Conservation (phyloP, 2,888 invertebrate genomes). For the Spilosoma lubricipeda region DNA sequence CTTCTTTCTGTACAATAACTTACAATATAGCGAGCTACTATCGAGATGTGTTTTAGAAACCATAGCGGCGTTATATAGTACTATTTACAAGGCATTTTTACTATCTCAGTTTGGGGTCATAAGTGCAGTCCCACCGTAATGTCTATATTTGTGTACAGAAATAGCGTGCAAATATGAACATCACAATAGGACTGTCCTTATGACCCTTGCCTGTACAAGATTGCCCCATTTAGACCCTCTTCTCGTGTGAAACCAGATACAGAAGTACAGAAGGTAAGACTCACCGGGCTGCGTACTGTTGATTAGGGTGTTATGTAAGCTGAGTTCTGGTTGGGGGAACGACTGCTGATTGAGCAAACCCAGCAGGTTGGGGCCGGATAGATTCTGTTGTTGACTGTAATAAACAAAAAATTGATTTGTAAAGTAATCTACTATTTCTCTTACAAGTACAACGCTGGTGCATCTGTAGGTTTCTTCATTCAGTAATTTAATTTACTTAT, state of each 20-base stretch:
- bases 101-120: too few relatives aligned
- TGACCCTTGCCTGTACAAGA: too few relatives aligned
- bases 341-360: slow-evolving; percentile 77
- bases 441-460: too few relatives aligned
- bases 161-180: too few relatives aligned
- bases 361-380: slow-evolving; percentile 78
- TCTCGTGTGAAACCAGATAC: background rate
- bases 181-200: too few relatives aligned
- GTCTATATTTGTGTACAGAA: too few relatives aligned
- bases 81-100: background rate
- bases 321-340: slow-evolving; percentile 75
- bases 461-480: too few relatives aligned
- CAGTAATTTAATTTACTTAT: too few relatives aligned
- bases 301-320: slow-evolving; percentile 68
- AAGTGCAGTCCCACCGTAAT: too few relatives aligned
- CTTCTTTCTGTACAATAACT: background rate
- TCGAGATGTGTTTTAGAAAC: background rate
- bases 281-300: slow-evolving; percentile 69
- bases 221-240: background rate
- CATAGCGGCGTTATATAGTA: background rate
- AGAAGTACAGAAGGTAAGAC: slow-evolving; percentile 9
- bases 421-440: too few relatives aligned
- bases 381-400: slow-evolving; percentile 79
- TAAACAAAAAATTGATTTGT: too few relatives aligned
- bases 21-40: background rate